A percentile compares a stretch with the other conserved stretches of the same genome.
Conservation (phyloP, 1,140 invertebrate species). For the Parasteatoda tepidariorum region DNA sequence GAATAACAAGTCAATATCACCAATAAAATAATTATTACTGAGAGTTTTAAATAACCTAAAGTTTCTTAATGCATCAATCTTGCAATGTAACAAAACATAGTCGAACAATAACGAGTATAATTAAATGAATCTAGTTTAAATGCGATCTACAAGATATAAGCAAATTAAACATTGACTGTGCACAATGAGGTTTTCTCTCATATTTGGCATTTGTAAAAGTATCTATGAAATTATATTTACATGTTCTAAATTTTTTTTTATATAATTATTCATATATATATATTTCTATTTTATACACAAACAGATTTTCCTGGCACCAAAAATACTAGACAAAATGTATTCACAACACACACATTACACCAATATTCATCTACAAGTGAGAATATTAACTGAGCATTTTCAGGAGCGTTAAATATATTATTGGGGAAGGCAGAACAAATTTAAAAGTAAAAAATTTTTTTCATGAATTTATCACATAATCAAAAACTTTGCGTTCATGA, state of each 20-base stretch:
- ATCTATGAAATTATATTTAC: slow-evolving; percentile 60
- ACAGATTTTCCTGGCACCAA: slow-evolving; percentile 53
- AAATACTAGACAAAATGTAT: slow-evolving; percentile 54
- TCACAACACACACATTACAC: slow-evolving; percentile 25
- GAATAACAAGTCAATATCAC: slow-evolving; percentile 40
- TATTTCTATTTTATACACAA: slow-evolving; percentile 43
- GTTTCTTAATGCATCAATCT: slow-evolving; percentile 17
- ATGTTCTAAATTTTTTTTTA: slow-evolving; percentile 46
- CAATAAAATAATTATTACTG: slow-evolving; percentile 19
- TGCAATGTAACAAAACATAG: slow-evolving; percentile 45
- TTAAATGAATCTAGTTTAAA: slow-evolving; percentile 54
- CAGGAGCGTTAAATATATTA: slow-evolving; percentile 46
- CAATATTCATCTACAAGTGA: slow-evolving; percentile 38
- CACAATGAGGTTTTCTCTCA: slow-evolving; percentile 58
- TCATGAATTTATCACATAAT: slow-evolving; percentile 58
- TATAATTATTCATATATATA: slow-evolving; percentile 11
- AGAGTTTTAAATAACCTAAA: slow-evolving; percentile 15
- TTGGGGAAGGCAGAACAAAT: slow-evolving; percentile 47
- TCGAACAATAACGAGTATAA: slow-evolving; percentile 55
- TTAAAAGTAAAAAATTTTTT: slow-evolving; percentile 54
- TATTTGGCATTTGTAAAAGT: slow-evolving; percentile 59
- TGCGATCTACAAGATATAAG: slow-evolving; percentile 53
- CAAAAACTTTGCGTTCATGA: slow-evolving; percentile 57
- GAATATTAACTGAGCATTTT: slow-evolving; percentile 55
- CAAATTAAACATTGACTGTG: slow-evolving; percentile 59